Base-by-base conservation (phyloP, 2,888 invertebrate species). In the Drosophila setosimentum region DNA sequence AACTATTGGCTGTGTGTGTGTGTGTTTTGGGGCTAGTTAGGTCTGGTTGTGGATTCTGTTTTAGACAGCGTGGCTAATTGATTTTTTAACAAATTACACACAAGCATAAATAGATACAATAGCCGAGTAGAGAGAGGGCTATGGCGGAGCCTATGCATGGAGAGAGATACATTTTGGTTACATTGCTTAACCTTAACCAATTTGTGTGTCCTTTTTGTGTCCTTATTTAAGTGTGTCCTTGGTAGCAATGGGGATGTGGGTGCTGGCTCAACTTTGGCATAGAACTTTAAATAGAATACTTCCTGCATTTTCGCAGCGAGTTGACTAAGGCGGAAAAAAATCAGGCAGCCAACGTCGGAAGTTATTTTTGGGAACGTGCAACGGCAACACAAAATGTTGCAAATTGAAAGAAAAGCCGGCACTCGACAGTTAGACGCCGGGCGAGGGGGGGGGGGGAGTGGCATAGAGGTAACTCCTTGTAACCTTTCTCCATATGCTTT, bases 341-440 rank as follows among this genome's bases (percentile, higher is more conserved):
- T 82, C 79, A 79, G 75, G 72, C 45, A 76, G 68, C 65, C 73
- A 61, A 65, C 67, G 80, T 83, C 89, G 89, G 85, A 89, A 87
- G 84, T 82, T 89, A 84, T 89, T 89, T 86, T 82, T 80, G 76
- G 75, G 71, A 77, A 87, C 85, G 85, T 85, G 90, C 89, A 86
- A 76, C 42, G 37, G 57, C 66, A 64, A 69, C 80, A 73, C 61
- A 33, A 82, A 89, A 85, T 89, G 88, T 86, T 80, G 87, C 90
- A 86, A 89, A 86, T 86, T 86, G 85, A 86, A 86, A 86, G 90
- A 78, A 89, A 85, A 82, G 71, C 74, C 75, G 63, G 51, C 65
- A 68, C 78, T 63, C 68, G 67, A 42, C 67, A 59, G 72, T 55
- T 66, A 37, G 67, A 2, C 51, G 35, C 33, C 21, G 13, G 49